Evolutionary conservation across 2,888 invertebrate genomes (phyloP), one percentile per base, ranked within the genome.

Genomic region (Rotaria socialis): DNA sequence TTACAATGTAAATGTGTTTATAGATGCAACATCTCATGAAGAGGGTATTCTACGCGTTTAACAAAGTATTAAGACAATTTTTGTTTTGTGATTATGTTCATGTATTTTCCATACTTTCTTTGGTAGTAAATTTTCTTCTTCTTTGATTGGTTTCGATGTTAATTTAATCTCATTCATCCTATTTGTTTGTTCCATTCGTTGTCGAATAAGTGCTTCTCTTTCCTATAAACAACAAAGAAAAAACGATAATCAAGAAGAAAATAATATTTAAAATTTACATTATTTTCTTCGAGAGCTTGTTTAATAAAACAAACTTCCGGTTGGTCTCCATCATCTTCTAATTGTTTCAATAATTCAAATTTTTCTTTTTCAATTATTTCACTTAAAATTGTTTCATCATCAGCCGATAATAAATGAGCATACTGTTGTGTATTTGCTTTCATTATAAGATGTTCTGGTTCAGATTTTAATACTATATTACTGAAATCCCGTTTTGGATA

Each of bases 231-330:
- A 84, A 6, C 22, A 22, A 19, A 24, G 5, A 50, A 14, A 50
- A 50, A 50, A 1, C 8, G 8, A 56, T 24, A 7, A 56, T 56
- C 22, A 41, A 75, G 2, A 14, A 74, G 2, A 43, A 41, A n/a
- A 52, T 16, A 27, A 50, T 55, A 60, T 19, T 11, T 41, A 27
- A 41, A 41, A 50, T 19, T 85, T 85, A 91, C 89, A 86, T 92
- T 92, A 16, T 96, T 92, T 90, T 94, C 93, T 85, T 93, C 91
- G 85, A 96, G 91, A 24, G 96, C 96, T 91, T 95, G 94, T 90
- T 96, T 94, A 88, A 96, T 94, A 90, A 95, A 97, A 89, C 94
- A 94, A 89, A 94, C 93, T 92, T 97, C 96, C 1, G 96, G 94
- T 89, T 94, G 94, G 74, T 90, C 89, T 88, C 94, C 93, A 88